A percentile compares a stretch with the other conserved stretches of the same genome.
Evolutionary conservation across 2,888 invertebrate species (phyloP).

Genomic region (Abrostola triplasia): DNA sequence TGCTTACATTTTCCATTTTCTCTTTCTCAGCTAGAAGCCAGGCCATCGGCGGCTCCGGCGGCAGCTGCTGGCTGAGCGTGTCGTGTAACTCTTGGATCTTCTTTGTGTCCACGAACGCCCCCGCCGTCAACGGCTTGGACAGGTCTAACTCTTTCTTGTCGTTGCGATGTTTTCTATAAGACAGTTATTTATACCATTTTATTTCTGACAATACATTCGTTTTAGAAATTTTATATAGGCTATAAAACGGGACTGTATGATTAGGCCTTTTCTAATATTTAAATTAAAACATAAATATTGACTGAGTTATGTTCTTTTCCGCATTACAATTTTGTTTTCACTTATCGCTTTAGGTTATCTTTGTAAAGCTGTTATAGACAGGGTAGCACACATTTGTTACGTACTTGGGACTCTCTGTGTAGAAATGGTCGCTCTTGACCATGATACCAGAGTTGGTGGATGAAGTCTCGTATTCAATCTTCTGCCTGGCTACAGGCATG

Average conservation of each 20-base stretch:
- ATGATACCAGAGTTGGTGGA: constrained; percentile 88
- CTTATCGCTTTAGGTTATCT: background rate
- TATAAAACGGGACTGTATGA: no score
- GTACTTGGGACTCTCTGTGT: constrained; percentile 88
- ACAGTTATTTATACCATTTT: background rate
- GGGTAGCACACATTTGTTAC: constrained; percentile 48
- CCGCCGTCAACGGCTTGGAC: constrained; percentile 92
- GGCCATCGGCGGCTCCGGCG: constrained; percentile 79
- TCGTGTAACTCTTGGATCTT: constrained; percentile 87
- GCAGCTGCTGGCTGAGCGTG: constrained; percentile 75
- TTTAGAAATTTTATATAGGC: no score
- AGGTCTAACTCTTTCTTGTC: constrained; percentile 91
- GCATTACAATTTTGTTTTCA: no score
- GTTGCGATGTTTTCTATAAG: constrained; percentile 66
- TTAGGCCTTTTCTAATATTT: no score
- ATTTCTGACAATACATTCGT: background rate
- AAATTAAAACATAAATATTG: no score
- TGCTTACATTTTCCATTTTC: constrained; percentile 73
- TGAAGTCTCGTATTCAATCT: constrained; percentile 79
- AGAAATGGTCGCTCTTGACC: constrained; percentile 97
- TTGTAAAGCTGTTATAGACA: background rate
- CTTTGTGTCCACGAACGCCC: constrained; percentile 92
- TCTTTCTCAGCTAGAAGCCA: constrained; percentile 81
- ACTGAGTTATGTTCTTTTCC: no score
- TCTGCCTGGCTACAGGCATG: constrained; percentile 92